Evolutionary conservation across 2,113 vertebrate genomes (phyloP), one percentile per base, ranked within the genome.

Genomic region (Neogobius melanostomus): DNA sequence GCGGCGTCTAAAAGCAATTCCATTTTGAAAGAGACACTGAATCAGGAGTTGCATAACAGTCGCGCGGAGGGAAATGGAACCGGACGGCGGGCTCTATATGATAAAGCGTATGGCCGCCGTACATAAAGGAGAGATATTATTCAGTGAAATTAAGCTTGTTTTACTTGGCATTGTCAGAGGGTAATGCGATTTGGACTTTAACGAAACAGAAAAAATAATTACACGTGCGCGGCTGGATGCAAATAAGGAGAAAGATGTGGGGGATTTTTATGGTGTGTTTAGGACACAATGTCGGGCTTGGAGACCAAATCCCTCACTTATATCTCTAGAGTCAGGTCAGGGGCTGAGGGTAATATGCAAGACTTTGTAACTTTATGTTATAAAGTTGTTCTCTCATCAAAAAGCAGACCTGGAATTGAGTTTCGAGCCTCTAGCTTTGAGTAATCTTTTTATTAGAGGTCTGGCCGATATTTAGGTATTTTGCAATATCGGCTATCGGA

Each of bases 1-100:
- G 42, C n/a, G 59, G 59, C 42, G 59, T 61, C 59, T 61, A 61
- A 61, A 61, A 45, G 59, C 59, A 61, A 61, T 61, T 61, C 42
- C 36, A 61, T 43, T 36, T 61, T 44, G 59, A 61, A 61, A 61
- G 42, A 61, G 59, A 61, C 59, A 61, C 59, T 61, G 59, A 61
- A 61, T 61, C 42, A 61, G 42, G n/a, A 9, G 59, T 61, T 61
- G 59, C 59, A 16, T 61, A 61, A 61, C 43, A 60, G 57, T 28
- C 11, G 57, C 12, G 36, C 36, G 6, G 57, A 16, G 59, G 59
- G 59, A 61, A 61, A 61, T 61, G 42, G 59, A 44, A n/a, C 36
- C n/a, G 59, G 59, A 44, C 59, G 14, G 2, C 7, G 57, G 14
- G 11, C 9, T 15, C 11, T 15, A 16, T 16, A 16, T 4, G 59